Evolutionary conservation across 2,797 vertebrate species (phyloP), one percentile per base, ranked within the genome.

Genomic region (Triplophysa yarkandensis): DNA sequence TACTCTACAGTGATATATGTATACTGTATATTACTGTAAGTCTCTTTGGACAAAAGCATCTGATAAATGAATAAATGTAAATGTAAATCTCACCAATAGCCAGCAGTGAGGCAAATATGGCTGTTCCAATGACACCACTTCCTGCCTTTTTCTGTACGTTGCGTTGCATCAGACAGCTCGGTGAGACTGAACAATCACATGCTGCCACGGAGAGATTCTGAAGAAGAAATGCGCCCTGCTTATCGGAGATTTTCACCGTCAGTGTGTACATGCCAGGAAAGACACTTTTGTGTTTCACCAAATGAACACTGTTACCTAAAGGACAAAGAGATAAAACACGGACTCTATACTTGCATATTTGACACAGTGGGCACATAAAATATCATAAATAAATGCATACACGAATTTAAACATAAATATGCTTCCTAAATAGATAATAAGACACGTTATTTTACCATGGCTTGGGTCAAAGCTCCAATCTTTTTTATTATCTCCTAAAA

Each of bases 181-280:
- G 41, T 0, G 27, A 82, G 32, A 76, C 41, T 0, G 73, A 80
- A 68, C 89, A 91, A 66, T 86, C 74, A 13, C 90, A 92, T 1
- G 80, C 87, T 0, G 65, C 84, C 36, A 88, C 85, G 5, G 79
- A 85, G 66, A 91, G 81, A 58, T 81, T 86, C 76, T 87, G 80
- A 16, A 86, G 9, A 1, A 66, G 39, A 61, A 27, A 86, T 28
- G 21, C 0, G 44, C 87, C 89, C 78, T 92, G 86, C 57, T 73
- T 52, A 84, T 88, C 88, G 0, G 76, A 86, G 44, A 91, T 87
- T 82, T 89, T 88, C 62, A 91, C 16, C 16, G 68, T 13, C 14
- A 92, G 10, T 3, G 48, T 84, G 64, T 91, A 70, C 1, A 7
- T 17, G 32, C 87, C 87, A 9, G 69, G 1, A 36, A 34, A 71